Evolutionary conservation across 2,113 vertebrate genomes (phyloP).

Genomic region (Haemorhous mexicanus): DNA sequence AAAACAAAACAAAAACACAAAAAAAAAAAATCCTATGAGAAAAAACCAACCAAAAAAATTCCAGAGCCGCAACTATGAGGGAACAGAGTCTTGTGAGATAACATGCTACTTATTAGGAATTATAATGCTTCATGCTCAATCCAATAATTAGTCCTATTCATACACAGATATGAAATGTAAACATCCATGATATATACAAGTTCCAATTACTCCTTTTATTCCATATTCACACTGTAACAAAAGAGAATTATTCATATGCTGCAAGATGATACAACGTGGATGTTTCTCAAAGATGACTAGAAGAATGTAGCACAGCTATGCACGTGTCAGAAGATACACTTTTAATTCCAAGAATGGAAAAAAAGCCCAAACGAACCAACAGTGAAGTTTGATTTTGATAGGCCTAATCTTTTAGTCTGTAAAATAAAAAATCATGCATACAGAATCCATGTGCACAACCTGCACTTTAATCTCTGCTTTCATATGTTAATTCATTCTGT

Average conservation of each 20-base stretch:
- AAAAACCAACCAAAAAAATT: not conserved
- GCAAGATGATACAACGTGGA: not conserved
- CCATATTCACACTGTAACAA: not conserved
- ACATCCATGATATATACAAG: not conserved
- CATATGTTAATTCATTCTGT: not conserved
- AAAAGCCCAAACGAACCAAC: not conserved
- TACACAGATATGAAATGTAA: not conserved
- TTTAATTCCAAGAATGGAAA: not conserved
- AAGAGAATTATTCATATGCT: slow-evolving; percentile 18
- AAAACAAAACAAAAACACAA: not conserved
- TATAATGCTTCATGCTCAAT: not conserved
- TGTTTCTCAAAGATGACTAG: not conserved
- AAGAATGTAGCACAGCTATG: not conserved
- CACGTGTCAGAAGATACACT: not conserved
- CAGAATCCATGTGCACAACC: not conserved
- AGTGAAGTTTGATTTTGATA: not conserved
- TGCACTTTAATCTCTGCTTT: slow-evolving; percentile 25
- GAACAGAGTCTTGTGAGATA: not conserved
- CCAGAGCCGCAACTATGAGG: not conserved
- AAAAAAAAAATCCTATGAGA: too few species aligned
- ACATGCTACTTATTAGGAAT: not conserved
- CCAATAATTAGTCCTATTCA: not conserved
- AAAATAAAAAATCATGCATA: not conserved
- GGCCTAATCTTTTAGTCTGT: not conserved
- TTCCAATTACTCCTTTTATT: not conserved